Conservation (phyloP, 2,113 vertebrate genomes). For the Pseudorectes ferrugineus region DNA sequence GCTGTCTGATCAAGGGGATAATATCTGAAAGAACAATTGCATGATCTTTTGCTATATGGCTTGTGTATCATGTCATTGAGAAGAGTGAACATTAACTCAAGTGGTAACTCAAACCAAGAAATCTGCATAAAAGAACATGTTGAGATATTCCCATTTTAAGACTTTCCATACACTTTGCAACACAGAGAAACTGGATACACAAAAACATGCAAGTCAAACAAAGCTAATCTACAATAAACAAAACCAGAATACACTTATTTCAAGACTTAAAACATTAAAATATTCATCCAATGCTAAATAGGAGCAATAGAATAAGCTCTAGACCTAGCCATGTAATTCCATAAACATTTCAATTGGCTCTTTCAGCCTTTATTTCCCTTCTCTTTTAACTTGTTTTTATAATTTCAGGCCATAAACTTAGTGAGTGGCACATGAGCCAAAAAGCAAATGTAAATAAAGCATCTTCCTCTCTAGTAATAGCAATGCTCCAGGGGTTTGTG, state of each 20-base stretch:
- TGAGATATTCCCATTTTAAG: background rate
- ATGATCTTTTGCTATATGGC: background rate
- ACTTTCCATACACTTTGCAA: background rate
- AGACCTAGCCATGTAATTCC: background rate
- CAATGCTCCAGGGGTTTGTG: background rate
- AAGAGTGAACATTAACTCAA: background rate
- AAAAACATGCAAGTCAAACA: conserved; percentile 18
- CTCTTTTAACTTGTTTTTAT: background rate
- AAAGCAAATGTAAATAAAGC: background rate
- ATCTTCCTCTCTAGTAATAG: background rate
- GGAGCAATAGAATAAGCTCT: background rate
- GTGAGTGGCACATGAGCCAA: background rate
- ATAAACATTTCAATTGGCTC: background rate
- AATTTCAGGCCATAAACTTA: background rate
- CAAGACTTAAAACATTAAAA: background rate
- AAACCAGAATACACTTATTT: background rate
- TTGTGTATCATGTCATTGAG: background rate
- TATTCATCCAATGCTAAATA: background rate
- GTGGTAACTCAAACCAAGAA: background rate
- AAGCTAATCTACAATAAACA: conserved; percentile 24
- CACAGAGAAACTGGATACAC: background rate
- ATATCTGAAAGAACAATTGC: background rate
- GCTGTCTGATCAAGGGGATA: background rate
- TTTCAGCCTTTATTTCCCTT: background rate
- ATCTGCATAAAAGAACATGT: background rate